phyloP scores from a whole-genome alignment of 2,113 vertebrate genomes.

The Hemibagrus wyckioides region DNA sequence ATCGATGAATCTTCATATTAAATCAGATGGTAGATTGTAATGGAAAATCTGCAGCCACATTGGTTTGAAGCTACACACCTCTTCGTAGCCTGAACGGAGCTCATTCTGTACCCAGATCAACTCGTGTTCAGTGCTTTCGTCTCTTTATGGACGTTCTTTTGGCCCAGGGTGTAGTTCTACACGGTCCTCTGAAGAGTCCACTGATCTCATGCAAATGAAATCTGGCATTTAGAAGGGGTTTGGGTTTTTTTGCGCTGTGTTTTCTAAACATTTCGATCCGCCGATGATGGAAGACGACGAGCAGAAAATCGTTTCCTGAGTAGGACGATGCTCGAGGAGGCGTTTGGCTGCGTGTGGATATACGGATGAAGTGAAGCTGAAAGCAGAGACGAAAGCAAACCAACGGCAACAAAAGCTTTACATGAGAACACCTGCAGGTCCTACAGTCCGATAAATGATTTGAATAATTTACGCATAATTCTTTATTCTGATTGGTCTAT shows the following conservation, averaged over 20 bases:
- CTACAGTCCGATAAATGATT: neutral
- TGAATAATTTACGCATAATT: neutral
- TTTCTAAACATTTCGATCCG: neutral
- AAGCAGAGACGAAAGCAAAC: neutral
- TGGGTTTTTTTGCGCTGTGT: neutral
- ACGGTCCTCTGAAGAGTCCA: neutral
- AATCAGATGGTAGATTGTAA: neutral
- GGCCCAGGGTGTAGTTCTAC: neutral
- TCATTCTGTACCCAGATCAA: neutral
- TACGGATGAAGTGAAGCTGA: neutral
- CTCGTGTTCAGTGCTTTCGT: neutral
- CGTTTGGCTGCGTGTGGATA: conserved; percentile 12
- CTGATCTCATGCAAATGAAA: neutral
- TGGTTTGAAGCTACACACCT: neutral
- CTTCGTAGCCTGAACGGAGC: neutral
- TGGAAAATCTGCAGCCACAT: neutral
- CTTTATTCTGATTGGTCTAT: neutral
- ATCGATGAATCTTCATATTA: neutral
- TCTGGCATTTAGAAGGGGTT: conserved; percentile 24
- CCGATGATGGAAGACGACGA: neutral
- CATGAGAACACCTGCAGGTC: neutral
- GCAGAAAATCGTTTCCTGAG: neutral
- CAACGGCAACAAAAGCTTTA: neutral
- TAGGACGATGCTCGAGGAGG: neutral
- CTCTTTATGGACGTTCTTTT: neutral